A percentile compares a stretch with the other conserved stretches of the same genome.
Conservation (phyloP, 1,140 invertebrate genomes). For the Gryllus bimaculatus region DNA sequence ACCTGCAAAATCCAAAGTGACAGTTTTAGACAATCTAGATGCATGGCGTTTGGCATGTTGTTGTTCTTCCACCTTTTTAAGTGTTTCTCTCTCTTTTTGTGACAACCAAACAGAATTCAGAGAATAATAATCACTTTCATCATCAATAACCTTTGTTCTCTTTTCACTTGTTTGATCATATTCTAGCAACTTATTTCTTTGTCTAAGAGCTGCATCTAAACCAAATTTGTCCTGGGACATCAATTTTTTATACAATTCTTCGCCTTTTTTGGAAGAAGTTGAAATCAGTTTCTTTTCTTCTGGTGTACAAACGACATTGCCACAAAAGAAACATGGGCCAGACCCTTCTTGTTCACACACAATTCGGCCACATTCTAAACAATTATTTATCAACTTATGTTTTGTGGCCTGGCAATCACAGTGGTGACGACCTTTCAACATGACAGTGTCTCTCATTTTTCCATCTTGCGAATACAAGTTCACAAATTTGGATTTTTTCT, state of each 20-base stretch:
- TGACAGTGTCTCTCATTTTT: slow-evolving; percentile 48
- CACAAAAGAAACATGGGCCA: slow-evolving; percentile 91
- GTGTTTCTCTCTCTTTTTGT: slow-evolving; percentile 53
- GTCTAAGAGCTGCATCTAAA: slow-evolving; percentile 60
- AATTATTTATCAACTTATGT: slow-evolving; percentile 90
- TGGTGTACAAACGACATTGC: slow-evolving; percentile 49
- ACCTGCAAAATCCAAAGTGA: slow-evolving; percentile 76
- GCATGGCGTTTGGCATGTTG: slow-evolving; percentile 57
- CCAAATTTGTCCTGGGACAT: slow-evolving; percentile 47
- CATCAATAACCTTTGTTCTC: slow-evolving; percentile 85
- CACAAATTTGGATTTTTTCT: slow-evolving; percentile 57
- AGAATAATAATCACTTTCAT: slow-evolving; percentile 89
- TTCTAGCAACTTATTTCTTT: slow-evolving; percentile 75
- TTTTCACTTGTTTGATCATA: slow-evolving; percentile 76
- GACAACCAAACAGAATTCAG: slow-evolving; percentile 72
- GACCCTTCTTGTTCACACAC: slow-evolving; percentile 94
- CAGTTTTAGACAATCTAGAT: slow-evolving; percentile 53
- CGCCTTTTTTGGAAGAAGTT: slow-evolving; percentile 55
- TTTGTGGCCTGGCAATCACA: slow-evolving; percentile 90
- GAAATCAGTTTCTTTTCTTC: slow-evolving; percentile 60
- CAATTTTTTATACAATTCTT: slow-evolving; percentile 57
- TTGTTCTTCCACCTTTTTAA: slow-evolving; percentile 60
- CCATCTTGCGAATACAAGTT: slow-evolving; percentile 66
- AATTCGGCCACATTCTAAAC: slow-evolving; percentile 84
- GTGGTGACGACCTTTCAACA: slow-evolving; percentile 64